phyloP scores from a whole-genome alignment of 2,113 vertebrate genomes.

The Nymphicus hollandicus region DNA sequence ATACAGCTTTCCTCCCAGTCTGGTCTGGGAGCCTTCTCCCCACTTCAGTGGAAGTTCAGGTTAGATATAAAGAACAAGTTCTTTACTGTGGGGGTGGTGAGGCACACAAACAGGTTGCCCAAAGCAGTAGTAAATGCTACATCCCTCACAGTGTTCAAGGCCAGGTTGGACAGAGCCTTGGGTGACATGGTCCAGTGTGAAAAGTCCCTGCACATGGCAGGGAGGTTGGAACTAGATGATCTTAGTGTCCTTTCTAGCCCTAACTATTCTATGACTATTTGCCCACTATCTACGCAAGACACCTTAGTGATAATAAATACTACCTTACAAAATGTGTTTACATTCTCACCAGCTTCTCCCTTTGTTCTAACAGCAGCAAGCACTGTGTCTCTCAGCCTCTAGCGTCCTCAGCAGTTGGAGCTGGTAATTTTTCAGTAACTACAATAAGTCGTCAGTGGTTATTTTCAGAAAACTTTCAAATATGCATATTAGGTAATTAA shows the following conservation, averaged over 20 bases:
- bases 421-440: not conserved
- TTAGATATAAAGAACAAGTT: not conserved
- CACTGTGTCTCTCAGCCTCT: not conserved
- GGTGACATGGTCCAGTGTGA: not conserved
- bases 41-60: not conserved
- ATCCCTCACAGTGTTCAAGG: not conserved
- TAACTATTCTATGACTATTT: not conserved
- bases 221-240: not conserved
- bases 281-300: not conserved
- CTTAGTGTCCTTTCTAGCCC: not conserved
- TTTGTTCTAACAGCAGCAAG: not conserved
- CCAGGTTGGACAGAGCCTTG: not conserved
- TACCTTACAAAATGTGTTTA: not conserved
- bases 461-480: conserved; percentile 24
- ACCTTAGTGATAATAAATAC: not conserved
- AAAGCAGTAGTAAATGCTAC: not conserved
- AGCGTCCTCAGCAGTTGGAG: not conserved
- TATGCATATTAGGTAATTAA: conserved; percentile 48
- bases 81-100: not conserved
- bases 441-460: not conserved
- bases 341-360: not conserved
- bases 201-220: not conserved
- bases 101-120: not conserved
- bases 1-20: not conserved
- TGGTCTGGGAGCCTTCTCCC: not conserved